Base-by-base conservation (phyloP, 2,888 invertebrate species). In the Monochamus alternatus region DNA sequence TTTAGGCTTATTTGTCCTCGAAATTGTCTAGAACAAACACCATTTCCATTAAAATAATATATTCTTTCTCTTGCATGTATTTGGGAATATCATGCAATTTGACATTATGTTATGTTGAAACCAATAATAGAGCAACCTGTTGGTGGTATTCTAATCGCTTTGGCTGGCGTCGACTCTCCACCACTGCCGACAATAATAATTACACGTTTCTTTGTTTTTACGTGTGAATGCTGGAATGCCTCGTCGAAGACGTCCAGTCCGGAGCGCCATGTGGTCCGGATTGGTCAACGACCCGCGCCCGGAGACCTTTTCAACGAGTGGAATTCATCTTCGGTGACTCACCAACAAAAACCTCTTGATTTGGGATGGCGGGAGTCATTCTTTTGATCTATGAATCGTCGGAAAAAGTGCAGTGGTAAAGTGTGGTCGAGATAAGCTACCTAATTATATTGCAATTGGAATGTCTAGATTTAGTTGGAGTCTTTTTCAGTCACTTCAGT, bases 201-300 rank as follows among this genome's bases (percentile, higher is more conserved):
- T 76, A 73, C 51, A 31, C 47, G 60, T 63, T 64, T 32, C 69
- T 73, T 70, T 77, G 74, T 68, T 68, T 72, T 67, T 62, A 66
- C 66, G 51, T 66, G 73, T 66, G 70, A 69, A 66, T 66, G 73
- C 44, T 66, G 76, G 76, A 74, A 76, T 76, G 76, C 64, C 72
- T 51, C 65, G 47, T 12, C 47, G 47, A 47, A 44, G 47, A n/a
- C n/a, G 73, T 30, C 65, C 14, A 38, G 44, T 47, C 55, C 52
- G 38, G 60, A 79, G 74, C 74, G 73, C 75, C 80, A 75, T 78
- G 80, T 78, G 78, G 75, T 78, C 51, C 75, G 69, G 73, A 67
- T 74, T 78, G 80, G 80, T 78, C 80, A 78, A 73, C 77, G 80
- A 80, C 80, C 78, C 67, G 78, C 73, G 63, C 67, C 58, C 60